These are phyloP conservation scores for Parauchenoglanis ngamensis DNA, from an alignment of 2,797 vertebrate genomes.

Conservation along the genomic window DNA sequence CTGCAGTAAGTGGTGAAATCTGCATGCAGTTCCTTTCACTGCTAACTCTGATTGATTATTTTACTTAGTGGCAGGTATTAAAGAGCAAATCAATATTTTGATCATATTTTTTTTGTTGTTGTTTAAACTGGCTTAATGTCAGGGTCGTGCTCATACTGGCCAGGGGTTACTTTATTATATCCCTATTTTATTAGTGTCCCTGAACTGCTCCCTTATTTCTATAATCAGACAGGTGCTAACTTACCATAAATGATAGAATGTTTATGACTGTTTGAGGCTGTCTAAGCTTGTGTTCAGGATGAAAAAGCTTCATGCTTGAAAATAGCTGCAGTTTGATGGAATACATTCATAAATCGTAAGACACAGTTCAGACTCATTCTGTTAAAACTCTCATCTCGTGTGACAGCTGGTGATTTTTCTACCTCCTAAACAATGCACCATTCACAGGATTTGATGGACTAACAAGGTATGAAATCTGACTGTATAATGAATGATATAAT, in stretches of 20 bases:
- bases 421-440: background rate
- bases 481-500: constrained; percentile 3
- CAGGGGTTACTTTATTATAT: background rate
- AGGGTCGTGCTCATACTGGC: background rate
- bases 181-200: background rate
- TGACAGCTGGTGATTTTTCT: constrained; percentile 4
- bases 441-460: background rate
- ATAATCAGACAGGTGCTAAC: background rate
- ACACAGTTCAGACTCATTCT: background rate
- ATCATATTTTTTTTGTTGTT: background rate
- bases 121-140: background rate
- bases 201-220: background rate
- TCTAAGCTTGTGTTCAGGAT: background rate
- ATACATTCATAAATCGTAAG: background rate
- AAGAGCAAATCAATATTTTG: background rate
- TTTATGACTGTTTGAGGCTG: background rate
- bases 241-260: background rate
- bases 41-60: background rate
- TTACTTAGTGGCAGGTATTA: background rate
- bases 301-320: background rate
- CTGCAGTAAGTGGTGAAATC: background rate
- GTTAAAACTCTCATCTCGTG: background rate
- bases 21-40: background rate
- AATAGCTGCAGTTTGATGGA: background rate
- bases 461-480: background rate